Conservation (phyloP, 2,113 vertebrate species). For the Perca schrenkii region DNA sequence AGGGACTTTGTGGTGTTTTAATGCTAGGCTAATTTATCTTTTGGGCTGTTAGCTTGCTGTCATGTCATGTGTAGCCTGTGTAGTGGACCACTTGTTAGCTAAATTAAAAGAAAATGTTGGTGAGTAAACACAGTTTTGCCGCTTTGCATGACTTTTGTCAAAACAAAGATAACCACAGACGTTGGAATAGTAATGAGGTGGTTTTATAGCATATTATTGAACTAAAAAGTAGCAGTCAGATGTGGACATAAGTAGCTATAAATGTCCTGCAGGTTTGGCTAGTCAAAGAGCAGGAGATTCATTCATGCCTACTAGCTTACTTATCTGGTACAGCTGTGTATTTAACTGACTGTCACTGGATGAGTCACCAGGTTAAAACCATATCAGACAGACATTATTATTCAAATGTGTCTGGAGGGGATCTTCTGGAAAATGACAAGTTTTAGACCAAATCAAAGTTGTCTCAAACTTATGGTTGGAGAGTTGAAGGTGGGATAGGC, state of each 20-base stretch:
- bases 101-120: background rate
- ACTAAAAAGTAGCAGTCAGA: background rate
- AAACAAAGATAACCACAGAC: background rate
- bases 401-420: background rate
- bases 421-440: background rate
- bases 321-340: background rate
- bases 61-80: background rate
- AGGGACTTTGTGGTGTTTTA: background rate
- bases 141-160: background rate
- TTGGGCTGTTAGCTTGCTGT: background rate
- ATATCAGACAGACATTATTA: background rate
- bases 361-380: background rate
- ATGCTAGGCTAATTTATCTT: constrained; percentile 9
- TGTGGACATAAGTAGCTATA: background rate
- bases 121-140: too few species aligned
- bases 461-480: background rate
- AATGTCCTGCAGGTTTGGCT: background rate
- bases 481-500: background rate
- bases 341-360: background rate
- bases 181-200: background rate
- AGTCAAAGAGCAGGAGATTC: background rate
- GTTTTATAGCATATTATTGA: background rate
- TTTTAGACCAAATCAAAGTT: constrained; percentile 1
- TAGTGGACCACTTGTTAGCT: too few species aligned
- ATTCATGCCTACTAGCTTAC: background rate